Percentiles rank a stretch among this genome's conserved stretches.
phyloP scores from a whole-genome alignment of 2,888 invertebrate genomes.

The Gari tellinella region DNA sequence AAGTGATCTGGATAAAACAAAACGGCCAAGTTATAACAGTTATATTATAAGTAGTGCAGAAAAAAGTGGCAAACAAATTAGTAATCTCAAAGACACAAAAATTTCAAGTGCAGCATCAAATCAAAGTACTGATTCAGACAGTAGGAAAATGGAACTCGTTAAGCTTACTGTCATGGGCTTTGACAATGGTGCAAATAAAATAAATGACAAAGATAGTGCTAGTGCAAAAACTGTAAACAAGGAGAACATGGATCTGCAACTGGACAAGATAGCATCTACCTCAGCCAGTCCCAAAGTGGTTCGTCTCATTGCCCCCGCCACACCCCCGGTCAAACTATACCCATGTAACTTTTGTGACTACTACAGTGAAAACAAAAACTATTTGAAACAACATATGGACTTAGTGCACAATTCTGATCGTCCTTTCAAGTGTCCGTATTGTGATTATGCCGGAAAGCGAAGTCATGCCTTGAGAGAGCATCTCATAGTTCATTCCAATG shows the following conservation, averaged over 20 bases:
- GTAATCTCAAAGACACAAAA: no score
- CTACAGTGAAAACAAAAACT: conserved; percentile 81
- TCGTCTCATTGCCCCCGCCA: conserved; percentile 5
- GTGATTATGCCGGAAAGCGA: conserved; percentile 83
- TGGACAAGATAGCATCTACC: neutral
- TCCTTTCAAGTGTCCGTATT: conserved; percentile 83
- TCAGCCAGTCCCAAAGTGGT: neutral
- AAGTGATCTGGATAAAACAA: conserved; percentile 9
- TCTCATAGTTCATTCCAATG: conserved; percentile 81
- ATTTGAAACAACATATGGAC: conserved; percentile 82
- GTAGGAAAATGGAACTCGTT: neutral
- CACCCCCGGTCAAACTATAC: conserved; percentile 34
- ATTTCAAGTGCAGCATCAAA: no score
- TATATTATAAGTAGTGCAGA: no score
- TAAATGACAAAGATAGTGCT: conserved; percentile 11
- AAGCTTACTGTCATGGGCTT: conserved; percentile 12
- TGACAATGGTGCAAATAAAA: conserved; percentile 2
- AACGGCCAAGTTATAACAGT: neutral
- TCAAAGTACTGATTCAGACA: no score
- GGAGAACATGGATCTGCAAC: neutral
- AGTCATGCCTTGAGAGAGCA: conserved; percentile 82
- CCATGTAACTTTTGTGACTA: conserved; percentile 76
- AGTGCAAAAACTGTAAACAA: conserved; percentile 6
- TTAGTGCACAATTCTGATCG: conserved; percentile 81
- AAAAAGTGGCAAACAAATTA: no score